Evolutionary conservation across 1,140 invertebrate genomes (phyloP).

Genomic region (Metopolophium dirhodum): DNA sequence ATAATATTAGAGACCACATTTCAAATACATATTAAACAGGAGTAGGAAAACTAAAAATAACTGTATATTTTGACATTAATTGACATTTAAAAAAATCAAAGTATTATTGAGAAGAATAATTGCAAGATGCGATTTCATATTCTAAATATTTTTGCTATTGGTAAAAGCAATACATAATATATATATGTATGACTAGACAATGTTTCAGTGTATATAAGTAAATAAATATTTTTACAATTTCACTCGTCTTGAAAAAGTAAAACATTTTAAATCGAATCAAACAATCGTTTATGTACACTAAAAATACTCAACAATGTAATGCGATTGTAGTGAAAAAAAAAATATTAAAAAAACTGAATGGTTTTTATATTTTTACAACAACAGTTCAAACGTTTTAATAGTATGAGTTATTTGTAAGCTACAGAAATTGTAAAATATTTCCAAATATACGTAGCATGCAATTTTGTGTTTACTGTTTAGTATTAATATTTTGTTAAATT

Average conservation of each 20-base stretch:
- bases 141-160: not conserved
- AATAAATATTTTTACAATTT: not conserved
- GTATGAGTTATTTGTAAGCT: not conserved
- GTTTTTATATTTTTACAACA: slow-evolving; percentile 14
- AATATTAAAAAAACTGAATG: not conserved
- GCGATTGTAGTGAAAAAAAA: not conserved
- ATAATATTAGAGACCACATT: not conserved
- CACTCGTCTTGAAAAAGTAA: not conserved
- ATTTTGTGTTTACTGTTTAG: too few relatives aligned
- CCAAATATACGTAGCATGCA: too few relatives aligned
- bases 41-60: not conserved
- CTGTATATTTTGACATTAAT: not conserved
- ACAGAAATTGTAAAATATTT: not conserved
- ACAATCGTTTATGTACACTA: not conserved
- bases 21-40: not conserved
- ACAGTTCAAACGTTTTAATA: not conserved
- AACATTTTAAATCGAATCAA: slow-evolving; percentile 10
- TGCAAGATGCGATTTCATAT: not conserved
- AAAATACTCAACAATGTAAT: not conserved
- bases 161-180: not conserved
- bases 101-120: not conserved
- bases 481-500: too few relatives aligned
- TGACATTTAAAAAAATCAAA: not conserved
- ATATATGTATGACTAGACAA: not conserved
- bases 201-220: not conserved